These are phyloP conservation scores for Microhierax caerulescens DNA, from an alignment of 2,797 vertebrate genomes.

Conservation along the genomic window DNA sequence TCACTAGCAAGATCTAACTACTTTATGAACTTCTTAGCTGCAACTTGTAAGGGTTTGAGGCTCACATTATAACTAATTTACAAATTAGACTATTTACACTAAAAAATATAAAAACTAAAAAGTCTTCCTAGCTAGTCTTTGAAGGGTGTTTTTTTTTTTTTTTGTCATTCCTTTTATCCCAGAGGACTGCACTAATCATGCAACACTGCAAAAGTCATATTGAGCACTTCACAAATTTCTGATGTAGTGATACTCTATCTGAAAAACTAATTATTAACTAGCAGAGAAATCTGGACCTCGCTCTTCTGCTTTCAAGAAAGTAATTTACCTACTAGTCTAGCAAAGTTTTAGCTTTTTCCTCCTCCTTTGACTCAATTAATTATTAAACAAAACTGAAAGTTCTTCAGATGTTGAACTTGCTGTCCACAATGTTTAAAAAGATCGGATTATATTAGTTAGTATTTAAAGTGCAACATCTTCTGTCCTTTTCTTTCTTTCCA, in stretches of 20 bases:
- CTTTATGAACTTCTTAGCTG: not conserved
- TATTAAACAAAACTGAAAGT: not conserved
- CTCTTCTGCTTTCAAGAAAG: not conserved
- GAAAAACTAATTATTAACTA: not conserved
- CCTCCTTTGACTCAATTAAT: not conserved
- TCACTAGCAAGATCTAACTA: no score
- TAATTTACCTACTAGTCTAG: not conserved
- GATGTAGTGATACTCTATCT: not conserved
- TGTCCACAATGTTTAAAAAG: not conserved
- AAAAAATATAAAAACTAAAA: not conserved
- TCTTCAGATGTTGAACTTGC: not conserved
- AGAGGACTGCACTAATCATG: not conserved
- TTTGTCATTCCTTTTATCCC: not conserved
- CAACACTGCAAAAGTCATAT: not conserved
- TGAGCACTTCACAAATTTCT: not conserved
- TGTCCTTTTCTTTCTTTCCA: not conserved
- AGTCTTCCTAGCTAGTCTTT: not conserved
- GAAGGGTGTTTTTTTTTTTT: not conserved
- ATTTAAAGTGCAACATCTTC: not conserved
- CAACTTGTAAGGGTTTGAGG: not conserved
- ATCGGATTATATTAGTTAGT: not conserved
- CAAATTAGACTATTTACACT: not conserved
- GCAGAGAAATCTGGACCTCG: not conserved
- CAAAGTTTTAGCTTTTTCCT: not conserved
- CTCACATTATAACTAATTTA: not conserved